These are phyloP conservation scores for Columbina picui DNA, from an alignment of 2,113 vertebrate species.

Conservation along the genomic window DNA sequence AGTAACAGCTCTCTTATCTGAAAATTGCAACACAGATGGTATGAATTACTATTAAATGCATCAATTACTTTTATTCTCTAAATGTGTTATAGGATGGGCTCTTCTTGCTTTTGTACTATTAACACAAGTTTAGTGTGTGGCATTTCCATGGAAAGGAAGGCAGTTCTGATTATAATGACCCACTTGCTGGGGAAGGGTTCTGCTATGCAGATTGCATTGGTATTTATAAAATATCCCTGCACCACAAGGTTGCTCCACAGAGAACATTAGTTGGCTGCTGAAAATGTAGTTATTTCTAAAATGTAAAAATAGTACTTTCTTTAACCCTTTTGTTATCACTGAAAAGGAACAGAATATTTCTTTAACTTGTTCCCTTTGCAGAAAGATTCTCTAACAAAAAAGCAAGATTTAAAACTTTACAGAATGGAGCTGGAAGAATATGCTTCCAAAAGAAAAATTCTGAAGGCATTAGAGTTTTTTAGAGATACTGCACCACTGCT, in stretches of 20 bases:
- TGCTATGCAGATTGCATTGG: neutral
- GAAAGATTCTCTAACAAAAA: neutral
- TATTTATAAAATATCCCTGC: constrained; percentile 35
- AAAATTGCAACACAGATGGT: constrained; percentile 58
- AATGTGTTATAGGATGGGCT: constrained; percentile 7
- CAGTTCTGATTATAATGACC: neutral
- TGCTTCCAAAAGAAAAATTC: neutral
- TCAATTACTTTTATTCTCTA: constrained; percentile 57
- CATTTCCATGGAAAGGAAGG: neutral
- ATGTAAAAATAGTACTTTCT: neutral
- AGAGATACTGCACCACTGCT: neutral
- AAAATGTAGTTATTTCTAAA: neutral
- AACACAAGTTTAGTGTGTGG: neutral
- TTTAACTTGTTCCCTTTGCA: neutral
- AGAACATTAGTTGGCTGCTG: neutral
- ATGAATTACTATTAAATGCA: constrained; percentile 60
- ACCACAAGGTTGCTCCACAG: neutral
- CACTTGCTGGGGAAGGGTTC: neutral
- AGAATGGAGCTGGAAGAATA: neutral
- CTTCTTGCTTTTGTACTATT: constrained; percentile 26
- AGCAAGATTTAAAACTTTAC: neutral
- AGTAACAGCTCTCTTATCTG: constrained; percentile 67
- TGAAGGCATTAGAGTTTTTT: neutral
- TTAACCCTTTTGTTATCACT: neutral
- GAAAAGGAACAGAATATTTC: neutral